Percentiles rank a stretch among this genome's conserved stretches.
Evolutionary conservation across 2,797 vertebrate genomes (phyloP).

Genomic region (Tinamus major): DNA sequence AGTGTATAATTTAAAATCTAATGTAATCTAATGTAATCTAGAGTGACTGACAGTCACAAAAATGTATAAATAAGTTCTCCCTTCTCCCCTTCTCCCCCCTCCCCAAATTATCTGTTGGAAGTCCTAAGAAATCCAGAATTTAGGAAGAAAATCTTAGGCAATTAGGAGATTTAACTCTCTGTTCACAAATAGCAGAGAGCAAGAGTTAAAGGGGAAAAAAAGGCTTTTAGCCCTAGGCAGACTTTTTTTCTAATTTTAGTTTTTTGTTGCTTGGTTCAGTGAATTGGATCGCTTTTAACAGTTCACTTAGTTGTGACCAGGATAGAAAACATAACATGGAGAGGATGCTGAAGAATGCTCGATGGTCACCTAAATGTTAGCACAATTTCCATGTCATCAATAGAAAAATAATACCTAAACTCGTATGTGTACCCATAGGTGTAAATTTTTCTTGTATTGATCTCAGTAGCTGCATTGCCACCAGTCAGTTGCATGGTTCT

Average conservation of each 20-base stretch:
- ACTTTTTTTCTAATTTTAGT: slow-evolving; percentile 48
- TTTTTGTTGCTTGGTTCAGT: slow-evolving; percentile 38
- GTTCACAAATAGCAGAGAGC: neutral
- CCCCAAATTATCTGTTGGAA: neutral
- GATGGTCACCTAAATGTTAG: neutral
- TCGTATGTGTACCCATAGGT: rapidly evolving
- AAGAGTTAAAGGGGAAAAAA: neutral
- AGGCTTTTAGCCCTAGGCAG: neutral
- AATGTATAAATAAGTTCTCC: neutral
- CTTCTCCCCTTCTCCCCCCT: neutral
- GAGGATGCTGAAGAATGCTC: neutral
- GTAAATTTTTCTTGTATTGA: neutral
- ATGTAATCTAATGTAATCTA: neutral
- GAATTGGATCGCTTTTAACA: slow-evolving; percentile 36
- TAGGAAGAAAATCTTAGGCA: neutral
- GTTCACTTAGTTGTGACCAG: slow-evolving; percentile 17
- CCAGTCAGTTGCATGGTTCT: neutral
- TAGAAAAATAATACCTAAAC: neutral
- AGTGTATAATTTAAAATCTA: slow-evolving; percentile 6
- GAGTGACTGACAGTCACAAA: slow-evolving; percentile 22
- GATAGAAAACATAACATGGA: neutral
- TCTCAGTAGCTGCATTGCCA: rapidly evolving
- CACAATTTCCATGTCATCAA: neutral
- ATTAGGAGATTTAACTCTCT: neutral
- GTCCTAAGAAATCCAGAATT: slow-evolving; percentile 7